Evolutionary conservation across 2,797 vertebrate species (phyloP).

Genomic region (Chelon auratus): DNA sequence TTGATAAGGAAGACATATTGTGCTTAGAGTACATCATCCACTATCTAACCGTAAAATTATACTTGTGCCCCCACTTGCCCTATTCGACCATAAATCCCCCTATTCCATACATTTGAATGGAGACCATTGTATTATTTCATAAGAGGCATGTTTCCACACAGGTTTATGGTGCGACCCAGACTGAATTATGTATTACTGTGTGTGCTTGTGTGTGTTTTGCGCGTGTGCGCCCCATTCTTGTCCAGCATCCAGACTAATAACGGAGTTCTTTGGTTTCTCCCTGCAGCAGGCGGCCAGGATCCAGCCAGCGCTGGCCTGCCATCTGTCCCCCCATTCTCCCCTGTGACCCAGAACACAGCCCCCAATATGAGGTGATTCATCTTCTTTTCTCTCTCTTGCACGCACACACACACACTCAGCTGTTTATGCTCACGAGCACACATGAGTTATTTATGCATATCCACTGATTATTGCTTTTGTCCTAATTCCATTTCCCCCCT

Average conservation of each 20-base stretch:
- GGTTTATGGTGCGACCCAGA: slow-evolving; percentile 69
- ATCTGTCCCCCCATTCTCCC: slow-evolving; percentile 93
- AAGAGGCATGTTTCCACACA: slow-evolving; percentile 65
- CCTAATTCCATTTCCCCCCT: neutral
- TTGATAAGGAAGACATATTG: slow-evolving; percentile 71
- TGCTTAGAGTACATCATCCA: slow-evolving; percentile 66
- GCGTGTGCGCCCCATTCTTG: slow-evolving; percentile 59
- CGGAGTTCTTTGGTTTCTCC: slow-evolving; percentile 79
- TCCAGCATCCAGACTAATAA: slow-evolving; percentile 81
- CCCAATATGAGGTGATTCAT: slow-evolving; percentile 95
- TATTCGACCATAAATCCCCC: slow-evolving; percentile 66
- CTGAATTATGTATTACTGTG: slow-evolving; percentile 59
- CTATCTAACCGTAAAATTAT: slow-evolving; percentile 75
- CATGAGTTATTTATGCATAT: slow-evolving; percentile 40
- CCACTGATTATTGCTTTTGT: slow-evolving; percentile 31
- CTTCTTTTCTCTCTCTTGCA: slow-evolving; percentile 59
- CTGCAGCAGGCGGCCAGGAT: slow-evolving; percentile 86
- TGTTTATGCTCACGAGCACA: slow-evolving; percentile 43
- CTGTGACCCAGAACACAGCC: slow-evolving; percentile 91
- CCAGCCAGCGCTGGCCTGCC: slow-evolving; percentile 92
- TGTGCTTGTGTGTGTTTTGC: neutral
- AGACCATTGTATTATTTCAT: slow-evolving; percentile 74
- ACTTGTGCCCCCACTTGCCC: slow-evolving; percentile 67
- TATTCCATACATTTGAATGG: slow-evolving; percentile 73
- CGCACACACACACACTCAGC: slow-evolving; percentile 28